Evolutionary conservation across 2,888 invertebrate genomes (phyloP), one percentile per base, ranked within the genome.

Genomic region (Plutella xylostella): DNA sequence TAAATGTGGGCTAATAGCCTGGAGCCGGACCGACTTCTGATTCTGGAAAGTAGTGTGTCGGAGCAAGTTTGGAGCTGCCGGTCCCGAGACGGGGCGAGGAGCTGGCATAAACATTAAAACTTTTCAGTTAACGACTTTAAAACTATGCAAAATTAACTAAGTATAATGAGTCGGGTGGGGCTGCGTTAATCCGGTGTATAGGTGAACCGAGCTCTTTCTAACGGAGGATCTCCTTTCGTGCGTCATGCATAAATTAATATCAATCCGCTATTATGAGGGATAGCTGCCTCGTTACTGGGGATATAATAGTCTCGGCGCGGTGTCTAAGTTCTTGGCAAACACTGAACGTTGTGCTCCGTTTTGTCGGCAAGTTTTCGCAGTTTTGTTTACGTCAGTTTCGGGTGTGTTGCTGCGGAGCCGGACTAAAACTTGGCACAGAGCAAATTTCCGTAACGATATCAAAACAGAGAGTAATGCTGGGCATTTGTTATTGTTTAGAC

Each of bases 61-160:
- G 22, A 39, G 39, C 19, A 39, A 39, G 39, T 39, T 39, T 11
- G 25, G 25, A 18, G 17, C 25, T 39, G 22, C 25, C 22, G 14
- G 14, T 25, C 17, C 39, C 11, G n/a, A 9, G 6, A 25, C 12
- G 11, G 37, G 3, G 35, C 15, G 41, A 39, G 21, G 41, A 31
- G 45, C 43, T 45, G 47, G 50, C 48, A 54, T 54, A 56, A 58
- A 54, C 56, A 60, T 59, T 54, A 55, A 63, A 64, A 65, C 57
- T 63, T 61, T 43, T 48, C 45, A 45, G 56, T 55, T 56, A 61
- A 59, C 55, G 41, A 51, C 47, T 50, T 50, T 45, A 48, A 48
- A 48, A 51, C 45, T 54, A 52, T 60, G 61, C 52, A 65, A 66
- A 61, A 72, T 68, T 65, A 61, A 68, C 56, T 52, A 58, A 58